These are phyloP conservation scores for Amphiprion ocellaris DNA, from an alignment of 2,113 vertebrate species.

Conservation along the genomic window DNA sequence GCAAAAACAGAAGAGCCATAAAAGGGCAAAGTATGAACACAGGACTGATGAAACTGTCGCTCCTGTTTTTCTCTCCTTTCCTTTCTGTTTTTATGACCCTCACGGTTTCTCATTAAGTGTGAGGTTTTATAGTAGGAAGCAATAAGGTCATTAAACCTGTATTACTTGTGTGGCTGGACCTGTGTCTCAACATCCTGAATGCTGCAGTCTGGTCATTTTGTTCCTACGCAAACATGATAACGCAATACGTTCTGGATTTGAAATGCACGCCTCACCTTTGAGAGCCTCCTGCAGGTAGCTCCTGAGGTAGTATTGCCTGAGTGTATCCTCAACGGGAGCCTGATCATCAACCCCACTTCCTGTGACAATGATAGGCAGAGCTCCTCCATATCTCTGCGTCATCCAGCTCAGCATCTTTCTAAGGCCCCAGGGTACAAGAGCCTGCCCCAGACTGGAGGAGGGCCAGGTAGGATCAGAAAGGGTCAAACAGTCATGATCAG, in stretches of 20 bases:
- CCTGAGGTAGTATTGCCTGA: conserved; percentile 89
- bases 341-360: conserved; percentile 93
- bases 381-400: conserved; percentile 85
- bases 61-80: conserved; percentile 13
- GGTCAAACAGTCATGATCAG: conserved; percentile 84
- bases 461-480: conserved; percentile 90
- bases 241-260: background rate
- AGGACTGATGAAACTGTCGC: conserved; percentile 2
- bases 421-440: conserved; percentile 90
- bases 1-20: conserved; percentile 12
- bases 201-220: conserved; percentile 2
- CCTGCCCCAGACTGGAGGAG: conserved; percentile 85
- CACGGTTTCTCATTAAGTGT: conserved; percentile 55
- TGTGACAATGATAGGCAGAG: conserved; percentile 88
- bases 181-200: conserved; percentile 13
- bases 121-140: conserved; percentile 46
- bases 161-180: conserved; percentile 7
- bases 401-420: conserved; percentile 91
- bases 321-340: conserved; percentile 84
- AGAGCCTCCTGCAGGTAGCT: conserved; percentile 91
- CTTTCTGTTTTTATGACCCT: conserved; percentile 66
- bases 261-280: conserved; percentile 86
- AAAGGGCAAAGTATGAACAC: conserved; percentile 42
- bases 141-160: conserved; percentile 52
- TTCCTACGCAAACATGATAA: background rate